phyloP scores from a whole-genome alignment of 2,888 invertebrate genomes.

The Ganaspis brasiliensis region DNA sequence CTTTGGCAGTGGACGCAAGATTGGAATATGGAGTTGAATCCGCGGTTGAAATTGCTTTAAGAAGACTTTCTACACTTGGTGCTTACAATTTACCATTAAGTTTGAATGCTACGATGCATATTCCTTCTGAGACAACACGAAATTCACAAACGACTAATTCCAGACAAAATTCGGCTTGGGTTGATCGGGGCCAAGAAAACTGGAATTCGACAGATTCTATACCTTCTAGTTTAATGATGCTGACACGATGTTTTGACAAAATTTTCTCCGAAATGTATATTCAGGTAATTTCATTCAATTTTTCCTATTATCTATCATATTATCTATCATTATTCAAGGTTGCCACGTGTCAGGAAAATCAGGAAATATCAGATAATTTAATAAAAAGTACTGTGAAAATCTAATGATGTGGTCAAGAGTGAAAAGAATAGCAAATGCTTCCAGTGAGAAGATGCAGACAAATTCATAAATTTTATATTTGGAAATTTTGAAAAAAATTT shows the following conservation, averaged over 20 bases:
- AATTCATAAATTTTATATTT: no score
- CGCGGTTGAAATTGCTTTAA: constrained; percentile 88
- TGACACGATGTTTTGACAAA: constrained; percentile 86
- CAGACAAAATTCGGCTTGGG: constrained; percentile 61
- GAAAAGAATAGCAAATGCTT: no score
- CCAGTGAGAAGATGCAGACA: no score
- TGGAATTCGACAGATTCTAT: constrained; percentile 71
- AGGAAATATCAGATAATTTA: no score
- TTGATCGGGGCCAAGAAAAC: constrained; percentile 70
- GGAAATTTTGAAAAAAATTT: no score
- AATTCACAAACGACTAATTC: constrained; percentile 54
- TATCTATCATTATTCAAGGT: no score
- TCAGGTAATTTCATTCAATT: constrained; percentile 75
- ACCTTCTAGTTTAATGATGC: constrained; percentile 82
- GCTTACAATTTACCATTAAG: constrained; percentile 84
- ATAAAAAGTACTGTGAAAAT: no score
- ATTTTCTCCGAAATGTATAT: constrained; percentile 86
- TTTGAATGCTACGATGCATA: constrained; percentile 80
- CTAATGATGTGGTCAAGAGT: no score
- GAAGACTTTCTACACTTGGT: constrained; percentile 87
- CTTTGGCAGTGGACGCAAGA: constrained; percentile 89
- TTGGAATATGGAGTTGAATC: constrained; percentile 91
- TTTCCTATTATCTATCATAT: no score
- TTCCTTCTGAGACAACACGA: constrained; percentile 55
- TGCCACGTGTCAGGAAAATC: no score